Evolutionary conservation across 2,888 invertebrate genomes (phyloP), one percentile per base, ranked within the genome.

Genomic region (Andrena camellia): DNA sequence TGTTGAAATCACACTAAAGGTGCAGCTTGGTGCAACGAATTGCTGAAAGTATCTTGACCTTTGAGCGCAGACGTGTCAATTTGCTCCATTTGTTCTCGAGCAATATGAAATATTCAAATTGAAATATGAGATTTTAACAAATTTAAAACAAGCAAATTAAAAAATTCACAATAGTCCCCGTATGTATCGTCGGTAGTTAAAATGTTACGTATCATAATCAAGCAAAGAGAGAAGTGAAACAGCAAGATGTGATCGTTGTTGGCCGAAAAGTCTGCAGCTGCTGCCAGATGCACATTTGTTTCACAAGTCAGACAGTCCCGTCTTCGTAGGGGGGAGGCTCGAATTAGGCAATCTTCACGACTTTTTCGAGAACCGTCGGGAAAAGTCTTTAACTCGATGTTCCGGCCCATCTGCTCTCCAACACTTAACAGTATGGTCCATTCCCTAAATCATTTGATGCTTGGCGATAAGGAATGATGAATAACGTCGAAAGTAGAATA

Each of bases 281-380:
- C 78, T 82, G 86, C 83, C 90, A 91, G 90, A 91, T 91, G 91
- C 78, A 67, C 73, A 73, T 84, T 85, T 83, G 84, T 88, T 87
- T 90, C 86, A 57, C 57, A 13, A 57, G 57, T 57, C 23, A 68
- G 23, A 52, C 64, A 60, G 70, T 67, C 67, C 67, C 60, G 29
- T 73, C 84, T 86, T 86, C 88, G 84, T 88, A 85, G 87, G 91
- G 87, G 91, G 86, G 88, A 84, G 81, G 73, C 57, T 48, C 74
- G 63, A 86, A 83, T 83, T 85, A 81, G 79, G 48, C 76, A 74
- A 77, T 88, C 75, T 81, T 84, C 63, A 74, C 77, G 67, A 74
- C 73, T 81, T 85, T 83, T 54, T 80, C 70, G 42, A 72, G 70
- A 63, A 66, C 23, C 23, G 35, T 57, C 17, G 29, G 70, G 81